These are phyloP conservation scores for Melinaea marsaeus DNA, from an alignment of 2,888 invertebrate species.

Conservation along the genomic window DNA sequence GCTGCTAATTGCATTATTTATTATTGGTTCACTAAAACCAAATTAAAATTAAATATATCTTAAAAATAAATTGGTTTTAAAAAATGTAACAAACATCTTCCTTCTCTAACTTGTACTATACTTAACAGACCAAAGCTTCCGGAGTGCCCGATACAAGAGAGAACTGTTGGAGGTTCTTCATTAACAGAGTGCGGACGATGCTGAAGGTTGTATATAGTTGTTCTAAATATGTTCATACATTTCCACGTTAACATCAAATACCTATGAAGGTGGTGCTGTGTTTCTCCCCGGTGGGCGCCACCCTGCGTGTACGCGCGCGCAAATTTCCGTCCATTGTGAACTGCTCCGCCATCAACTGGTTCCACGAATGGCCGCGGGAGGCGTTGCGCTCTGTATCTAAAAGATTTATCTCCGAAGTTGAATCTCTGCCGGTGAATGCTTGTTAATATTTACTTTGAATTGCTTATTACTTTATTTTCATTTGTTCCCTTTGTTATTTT, in stretches of 20 bases:
- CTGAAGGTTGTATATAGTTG: conserved; percentile 71
- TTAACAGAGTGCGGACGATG: conserved; percentile 89
- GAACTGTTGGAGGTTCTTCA: conserved; percentile 97
- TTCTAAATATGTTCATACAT: not conserved
- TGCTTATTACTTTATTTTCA: not conserved
- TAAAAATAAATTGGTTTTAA: no score
- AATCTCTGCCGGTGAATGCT: conserved; percentile 81
- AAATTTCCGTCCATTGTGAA: conserved; percentile 97
- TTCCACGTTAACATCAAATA: not conserved
- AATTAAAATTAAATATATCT: no score
- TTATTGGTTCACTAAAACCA: no score
- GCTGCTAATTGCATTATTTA: not conserved
- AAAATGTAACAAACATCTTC: not conserved
- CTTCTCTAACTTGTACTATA: not conserved
- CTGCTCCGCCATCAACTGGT: conserved; percentile 97
- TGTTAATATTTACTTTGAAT: not conserved
- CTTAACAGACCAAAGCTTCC: conserved; percentile 82
- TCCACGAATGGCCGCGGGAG: conserved; percentile 97
- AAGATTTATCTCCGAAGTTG: conserved; percentile 87
- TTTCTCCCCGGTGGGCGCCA: conserved; percentile 96
- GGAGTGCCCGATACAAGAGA: conserved; percentile 92
- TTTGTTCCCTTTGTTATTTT: not conserved
- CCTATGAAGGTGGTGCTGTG: conserved; percentile 85
- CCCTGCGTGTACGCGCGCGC: conserved; percentile 89
- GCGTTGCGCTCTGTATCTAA: conserved; percentile 93